Conservation (phyloP, 2,113 vertebrate species). For the Eupsittula cactorum region DNA sequence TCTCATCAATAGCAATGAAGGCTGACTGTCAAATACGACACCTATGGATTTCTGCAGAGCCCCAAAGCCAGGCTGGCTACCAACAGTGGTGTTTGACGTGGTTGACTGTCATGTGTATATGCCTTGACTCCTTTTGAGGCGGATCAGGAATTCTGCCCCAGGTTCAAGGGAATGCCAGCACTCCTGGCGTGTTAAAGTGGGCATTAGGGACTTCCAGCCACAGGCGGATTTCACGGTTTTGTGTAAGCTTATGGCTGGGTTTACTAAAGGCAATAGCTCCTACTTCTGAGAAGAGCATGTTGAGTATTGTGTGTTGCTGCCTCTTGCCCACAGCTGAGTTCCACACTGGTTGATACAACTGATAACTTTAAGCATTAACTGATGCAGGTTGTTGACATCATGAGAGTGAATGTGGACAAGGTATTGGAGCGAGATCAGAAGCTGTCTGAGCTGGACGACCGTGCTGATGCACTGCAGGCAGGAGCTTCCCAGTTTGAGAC, state of each 20-base stretch:
- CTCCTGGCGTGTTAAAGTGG: background rate
- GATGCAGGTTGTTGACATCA: conserved; percentile 92
- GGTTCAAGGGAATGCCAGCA: background rate
- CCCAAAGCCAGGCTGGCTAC: background rate
- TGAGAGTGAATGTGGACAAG: conserved; percentile 96
- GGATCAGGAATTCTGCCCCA: background rate
- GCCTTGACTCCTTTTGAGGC: background rate
- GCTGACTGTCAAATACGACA: background rate
- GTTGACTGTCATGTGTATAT: background rate
- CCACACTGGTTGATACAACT: background rate
- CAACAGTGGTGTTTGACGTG: background rate
- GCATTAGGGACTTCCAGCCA: background rate
- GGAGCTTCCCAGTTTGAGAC: conserved; percentile 97
- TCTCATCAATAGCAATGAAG: background rate
- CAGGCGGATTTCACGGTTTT: background rate
- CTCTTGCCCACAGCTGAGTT: background rate
- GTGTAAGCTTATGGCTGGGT: background rate
- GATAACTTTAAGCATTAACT: background rate
- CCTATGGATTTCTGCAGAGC: background rate
- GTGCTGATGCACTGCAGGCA: conserved; percentile 92
- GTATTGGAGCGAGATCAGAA: conserved; percentile 94
- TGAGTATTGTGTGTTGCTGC: background rate
- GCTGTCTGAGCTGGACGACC: conserved; percentile 91
- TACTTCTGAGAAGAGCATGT: background rate
- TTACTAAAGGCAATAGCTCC: background rate